Base-by-base conservation (phyloP, 2,113 vertebrate genomes). In the Phrynocephalus versicolor region DNA sequence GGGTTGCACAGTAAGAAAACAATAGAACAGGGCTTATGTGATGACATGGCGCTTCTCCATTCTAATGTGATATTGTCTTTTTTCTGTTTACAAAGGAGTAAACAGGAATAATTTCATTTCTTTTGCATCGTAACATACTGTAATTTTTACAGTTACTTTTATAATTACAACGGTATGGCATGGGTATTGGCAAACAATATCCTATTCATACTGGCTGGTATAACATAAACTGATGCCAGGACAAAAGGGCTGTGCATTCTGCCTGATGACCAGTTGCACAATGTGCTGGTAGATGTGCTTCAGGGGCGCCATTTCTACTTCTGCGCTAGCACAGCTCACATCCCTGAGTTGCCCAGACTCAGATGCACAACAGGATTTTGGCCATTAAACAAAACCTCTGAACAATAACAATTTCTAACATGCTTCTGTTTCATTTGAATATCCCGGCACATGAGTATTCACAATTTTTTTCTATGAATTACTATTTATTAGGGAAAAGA, bases 351-450 rank as follows among this genome's bases (percentile, higher is more conserved):
- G 45, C 10, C 5, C 45, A 51, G 10, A 6, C 45, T 51, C 45
- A 51, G 45, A 6, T 51, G 45, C 45, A 10, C 45, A 51, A 51
- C 10, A 51, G 45, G 45, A 51, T 51, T 51, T 51, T 51, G 45
- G 87, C 84, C 39, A 7, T n/a, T 7, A 79, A 71, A 72, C 79
- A 89, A 79, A 91, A 83, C 41, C 84, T 65, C 75, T 78, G 45
- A 72, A 18, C 51, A 69, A 88, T 79, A 41, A n/a, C 84, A 37
- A 85, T 83, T 88, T 84, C 58, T 84, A 4, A 0, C 19, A 89
- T 86, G 30, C 41, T 41, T 60, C 72, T 73, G 45, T 65, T 89
- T 7, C 27, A 71, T 88, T 92, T 85, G 71, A 90, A 65, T 58
- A 73, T 87, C 77, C 83, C 82, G 19, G 84, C 78, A 84, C 9